Evolutionary conservation across 2,888 invertebrate genomes (phyloP).

Genomic region (Chloroclysta siterata): DNA sequence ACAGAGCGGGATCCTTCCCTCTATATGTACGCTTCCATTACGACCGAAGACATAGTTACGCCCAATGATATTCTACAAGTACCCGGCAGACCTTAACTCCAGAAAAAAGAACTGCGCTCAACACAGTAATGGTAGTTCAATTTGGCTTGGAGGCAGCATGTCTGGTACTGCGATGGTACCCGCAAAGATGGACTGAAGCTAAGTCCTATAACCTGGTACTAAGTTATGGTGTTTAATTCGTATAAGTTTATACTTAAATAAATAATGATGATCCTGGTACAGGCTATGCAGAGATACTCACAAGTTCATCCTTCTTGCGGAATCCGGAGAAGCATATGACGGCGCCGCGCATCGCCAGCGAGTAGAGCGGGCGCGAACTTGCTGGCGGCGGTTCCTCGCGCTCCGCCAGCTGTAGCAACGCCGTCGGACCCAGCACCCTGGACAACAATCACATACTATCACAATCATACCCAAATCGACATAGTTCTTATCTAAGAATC

Average conservation of each 20-base stretch:
- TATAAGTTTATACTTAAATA: no score
- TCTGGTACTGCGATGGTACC: no score
- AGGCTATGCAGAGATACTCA: slow-evolving; percentile 72
- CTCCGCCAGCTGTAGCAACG: slow-evolving; percentile 90
- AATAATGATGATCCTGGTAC: no score
- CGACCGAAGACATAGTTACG: no score
- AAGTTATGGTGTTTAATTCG: no score
- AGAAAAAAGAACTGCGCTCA: no score
- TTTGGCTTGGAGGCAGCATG: not conserved
- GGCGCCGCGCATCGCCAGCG: slow-evolving; percentile 94
- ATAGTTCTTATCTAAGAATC: no score
- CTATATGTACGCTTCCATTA: no score
- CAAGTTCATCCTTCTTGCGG: slow-evolving; percentile 94
- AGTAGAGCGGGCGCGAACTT: slow-evolving; percentile 93
- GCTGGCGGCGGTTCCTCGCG: slow-evolving; percentile 89
- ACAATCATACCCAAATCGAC: no score
- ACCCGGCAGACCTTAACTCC: no score
- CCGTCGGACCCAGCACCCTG: slow-evolving; percentile 92
- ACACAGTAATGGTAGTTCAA: not conserved
- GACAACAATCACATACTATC: not conserved
- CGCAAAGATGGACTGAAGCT: not conserved
- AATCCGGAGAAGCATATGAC: slow-evolving; percentile 97
- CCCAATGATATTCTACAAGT: no score
- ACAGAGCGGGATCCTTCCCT: slow-evolving; percentile 8
- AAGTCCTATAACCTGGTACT: not conserved